A percentile compares a stretch with the other conserved stretches of the same genome.
These are phyloP conservation scores for Hippocampus abdominalis DNA, from an alignment of 2,113 vertebrate genomes.

Conservation along the genomic window DNA sequence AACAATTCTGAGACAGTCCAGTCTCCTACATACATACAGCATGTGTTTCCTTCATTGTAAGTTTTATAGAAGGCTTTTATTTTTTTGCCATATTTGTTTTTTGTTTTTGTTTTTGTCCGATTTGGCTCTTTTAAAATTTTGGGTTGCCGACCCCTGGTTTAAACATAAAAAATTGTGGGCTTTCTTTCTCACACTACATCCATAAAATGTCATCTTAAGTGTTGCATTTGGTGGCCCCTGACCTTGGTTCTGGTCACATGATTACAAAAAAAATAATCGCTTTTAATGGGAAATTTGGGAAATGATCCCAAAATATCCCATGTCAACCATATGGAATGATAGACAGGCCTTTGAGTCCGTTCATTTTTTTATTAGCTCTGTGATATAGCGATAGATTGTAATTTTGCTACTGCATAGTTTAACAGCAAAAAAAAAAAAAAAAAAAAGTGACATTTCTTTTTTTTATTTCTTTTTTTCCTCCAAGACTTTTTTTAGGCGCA, in stretches of 20 bases:
- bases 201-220: not conserved
- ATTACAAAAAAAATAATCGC: not conserved
- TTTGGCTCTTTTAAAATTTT: too few species aligned
- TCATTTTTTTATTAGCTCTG: not conserved
- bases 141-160: too few species aligned
- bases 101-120: too few species aligned
- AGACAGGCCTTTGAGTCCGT: not conserved
- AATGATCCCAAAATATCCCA: not conserved
- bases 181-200: not conserved
- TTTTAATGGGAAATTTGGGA: not conserved
- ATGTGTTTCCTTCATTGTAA: too few species aligned
- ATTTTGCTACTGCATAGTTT: not conserved
- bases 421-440: not conserved
- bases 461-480: not conserved
- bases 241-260: not conserved
- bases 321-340: not conserved
- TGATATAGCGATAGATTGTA: not conserved
- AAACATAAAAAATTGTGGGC: not conserved
- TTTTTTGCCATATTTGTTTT: too few species aligned
- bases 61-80: too few species aligned
- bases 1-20: too few species aligned
- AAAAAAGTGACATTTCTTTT: conserved; percentile 19
- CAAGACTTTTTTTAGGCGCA: conserved; percentile 49
- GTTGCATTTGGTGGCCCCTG: not conserved
- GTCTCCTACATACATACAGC: too few species aligned